Evolutionary conservation across 2,888 invertebrate species (phyloP).

Genomic region (Morpho helenor): DNA sequence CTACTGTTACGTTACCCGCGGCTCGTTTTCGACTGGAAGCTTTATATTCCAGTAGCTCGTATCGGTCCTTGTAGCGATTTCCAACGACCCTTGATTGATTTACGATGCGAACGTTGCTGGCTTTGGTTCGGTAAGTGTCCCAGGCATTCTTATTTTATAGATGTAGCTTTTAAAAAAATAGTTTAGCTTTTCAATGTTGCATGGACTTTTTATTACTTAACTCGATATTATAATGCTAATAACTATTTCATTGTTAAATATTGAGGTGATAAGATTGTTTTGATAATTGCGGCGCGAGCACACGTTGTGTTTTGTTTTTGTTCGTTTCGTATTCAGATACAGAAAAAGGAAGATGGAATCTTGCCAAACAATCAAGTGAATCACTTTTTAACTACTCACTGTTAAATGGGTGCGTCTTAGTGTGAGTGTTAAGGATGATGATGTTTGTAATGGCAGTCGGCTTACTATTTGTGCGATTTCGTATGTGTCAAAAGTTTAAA

Average conservation of each 20-base stretch:
- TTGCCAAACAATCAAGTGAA: too few species aligned
- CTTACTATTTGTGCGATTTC: too few species aligned
- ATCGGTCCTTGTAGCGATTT: constrained; percentile 47
- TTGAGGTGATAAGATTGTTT: constrained; percentile 2
- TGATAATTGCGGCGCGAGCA: constrained; percentile 7
- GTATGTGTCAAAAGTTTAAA: too few species aligned
- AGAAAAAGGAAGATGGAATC: too few species aligned
- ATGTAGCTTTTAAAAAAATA: constrained; percentile 34
- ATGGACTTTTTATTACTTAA: constrained; percentile 11
- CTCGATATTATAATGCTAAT: constrained; percentile 18
- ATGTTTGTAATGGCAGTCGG: too few species aligned
- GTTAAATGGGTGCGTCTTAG: constrained; percentile 1
- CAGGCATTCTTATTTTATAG: constrained; percentile 18
- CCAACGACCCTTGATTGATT: constrained; percentile 55
- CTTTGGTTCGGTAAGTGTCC: constrained; percentile 62
- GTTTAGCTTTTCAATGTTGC: constrained; percentile 16
- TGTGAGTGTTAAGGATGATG: too few species aligned
- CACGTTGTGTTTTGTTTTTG: constrained; percentile 41
- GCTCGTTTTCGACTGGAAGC: constrained; percentile 52
- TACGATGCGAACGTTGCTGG: constrained; percentile 47
- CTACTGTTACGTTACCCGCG: too few species aligned
- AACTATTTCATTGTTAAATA: constrained; percentile 7
- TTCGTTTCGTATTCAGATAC: neutral
- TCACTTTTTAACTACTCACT: too few species aligned
- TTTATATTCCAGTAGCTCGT: constrained; percentile 46